Conservation (phyloP, 2,113 vertebrate species). For the Marcusenius ussheri region DNA sequence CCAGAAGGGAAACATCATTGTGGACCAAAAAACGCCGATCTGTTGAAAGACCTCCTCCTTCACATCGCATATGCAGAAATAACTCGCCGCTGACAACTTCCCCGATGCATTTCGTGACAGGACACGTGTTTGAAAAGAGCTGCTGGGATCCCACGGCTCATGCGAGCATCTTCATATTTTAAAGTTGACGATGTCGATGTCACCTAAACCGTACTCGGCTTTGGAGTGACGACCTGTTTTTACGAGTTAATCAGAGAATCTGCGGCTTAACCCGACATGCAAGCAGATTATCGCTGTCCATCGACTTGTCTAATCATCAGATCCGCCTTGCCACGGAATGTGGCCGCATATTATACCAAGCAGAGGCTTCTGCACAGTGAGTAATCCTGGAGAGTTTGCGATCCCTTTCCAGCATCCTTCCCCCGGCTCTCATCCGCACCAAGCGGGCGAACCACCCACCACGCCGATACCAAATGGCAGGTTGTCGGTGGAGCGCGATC, state of each 20-base stretch:
- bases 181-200: conserved; percentile 22
- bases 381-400: conserved; percentile 22
- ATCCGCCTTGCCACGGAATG: neutral
- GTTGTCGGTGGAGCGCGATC: conserved; percentile 23
- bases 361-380: neutral
- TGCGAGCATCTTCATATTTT: neutral
- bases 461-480: conserved; percentile 5
- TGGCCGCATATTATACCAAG: neutral
- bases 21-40: neutral
- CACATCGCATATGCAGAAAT: neutral
- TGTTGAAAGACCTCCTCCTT: neutral
- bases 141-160: neutral
- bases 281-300: neutral
- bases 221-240: neutral
- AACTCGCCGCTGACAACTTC: neutral
- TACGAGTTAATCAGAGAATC: neutral
- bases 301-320: neutral
- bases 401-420: conserved; percentile 21
- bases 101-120: neutral
- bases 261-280: neutral
- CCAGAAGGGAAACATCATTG: neutral
- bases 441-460: conserved; percentile 19
- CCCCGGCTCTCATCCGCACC: conserved; percentile 21
- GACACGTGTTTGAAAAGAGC: conserved; percentile 12
- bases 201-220: conserved; percentile 2